Evolutionary conservation across 2,888 invertebrate species (phyloP).

Genomic region (Sinodicranocentrus sp.): DNA sequence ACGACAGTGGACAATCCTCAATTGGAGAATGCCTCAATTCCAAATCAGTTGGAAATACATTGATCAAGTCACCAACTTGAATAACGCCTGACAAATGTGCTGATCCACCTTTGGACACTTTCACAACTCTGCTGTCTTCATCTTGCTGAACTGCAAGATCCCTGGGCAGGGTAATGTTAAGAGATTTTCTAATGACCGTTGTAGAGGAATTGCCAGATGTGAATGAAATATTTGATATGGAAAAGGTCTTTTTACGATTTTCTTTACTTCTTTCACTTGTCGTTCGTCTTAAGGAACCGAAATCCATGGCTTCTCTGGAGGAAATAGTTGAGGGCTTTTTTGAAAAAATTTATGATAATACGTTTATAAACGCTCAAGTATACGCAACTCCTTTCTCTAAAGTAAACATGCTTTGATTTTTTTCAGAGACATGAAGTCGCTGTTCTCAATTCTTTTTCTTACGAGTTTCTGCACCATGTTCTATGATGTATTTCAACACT

Average conservation of each 20-base stretch:
- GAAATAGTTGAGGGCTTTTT: background rate
- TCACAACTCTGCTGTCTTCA: slow-evolving; percentile 62
- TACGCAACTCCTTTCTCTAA: no score
- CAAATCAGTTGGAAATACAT: slow-evolving; percentile 62
- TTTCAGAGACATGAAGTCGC: no score
- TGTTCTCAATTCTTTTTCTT: no score
- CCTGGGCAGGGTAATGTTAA: slow-evolving; percentile 58
- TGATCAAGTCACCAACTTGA: slow-evolving; percentile 75
- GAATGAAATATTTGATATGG: slow-evolving; percentile 75
- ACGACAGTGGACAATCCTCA: slow-evolving; percentile 25
- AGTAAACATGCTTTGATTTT: no score
- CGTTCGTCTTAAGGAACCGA: slow-evolving; percentile 69
- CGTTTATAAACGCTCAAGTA: no score
- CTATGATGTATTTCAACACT: no score
- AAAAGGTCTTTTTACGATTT: slow-evolving; percentile 71
- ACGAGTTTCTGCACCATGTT: no score
- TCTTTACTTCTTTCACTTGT: slow-evolving; percentile 51
- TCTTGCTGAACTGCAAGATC: slow-evolving; percentile 54
- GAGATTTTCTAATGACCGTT: slow-evolving; percentile 68
- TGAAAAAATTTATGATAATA: no score
- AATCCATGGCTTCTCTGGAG: slow-evolving; percentile 61
- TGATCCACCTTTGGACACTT: slow-evolving; percentile 69
- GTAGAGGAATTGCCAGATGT: slow-evolving; percentile 70
- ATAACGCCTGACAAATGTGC: slow-evolving; percentile 74
- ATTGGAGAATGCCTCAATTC: slow-evolving; percentile 29